Conservation (phyloP, 2,113 vertebrate genomes). For the Mungos mungo region DNA sequence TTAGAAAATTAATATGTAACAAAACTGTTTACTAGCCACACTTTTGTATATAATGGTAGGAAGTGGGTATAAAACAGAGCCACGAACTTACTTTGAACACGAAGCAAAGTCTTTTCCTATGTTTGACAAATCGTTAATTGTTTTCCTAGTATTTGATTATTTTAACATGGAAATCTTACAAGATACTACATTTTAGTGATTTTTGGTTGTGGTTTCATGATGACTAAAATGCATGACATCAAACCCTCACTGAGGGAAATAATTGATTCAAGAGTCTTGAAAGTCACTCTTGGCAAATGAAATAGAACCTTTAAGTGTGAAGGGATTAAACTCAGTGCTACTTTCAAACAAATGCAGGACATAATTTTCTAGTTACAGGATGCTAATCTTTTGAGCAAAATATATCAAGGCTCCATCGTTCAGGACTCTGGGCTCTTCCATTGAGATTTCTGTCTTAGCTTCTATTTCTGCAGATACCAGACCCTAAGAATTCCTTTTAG, state of each 20-base stretch:
- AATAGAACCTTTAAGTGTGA: constrained; percentile 15
- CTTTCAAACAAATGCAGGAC: not conserved
- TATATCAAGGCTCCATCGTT: not conserved
- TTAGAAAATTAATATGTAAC: constrained; percentile 32
- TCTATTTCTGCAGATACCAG: not conserved
- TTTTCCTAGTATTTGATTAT: not conserved
- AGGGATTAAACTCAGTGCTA: constrained; percentile 8
- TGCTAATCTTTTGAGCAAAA: not conserved
- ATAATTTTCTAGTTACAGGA: not conserved
- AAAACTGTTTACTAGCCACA: not conserved
- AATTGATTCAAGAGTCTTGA: not conserved
- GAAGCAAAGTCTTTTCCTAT: not conserved
- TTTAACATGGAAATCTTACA: not conserved
- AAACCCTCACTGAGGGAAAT: not conserved
- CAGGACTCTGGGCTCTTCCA: not conserved
- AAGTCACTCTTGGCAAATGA: constrained; percentile 25
- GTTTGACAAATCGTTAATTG: not conserved
- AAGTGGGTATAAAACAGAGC: not conserved
- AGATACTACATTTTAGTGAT: not conserved
- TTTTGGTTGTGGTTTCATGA: not conserved
- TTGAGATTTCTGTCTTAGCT: not conserved
- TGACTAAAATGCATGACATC: not conserved
- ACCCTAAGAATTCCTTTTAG: not conserved
- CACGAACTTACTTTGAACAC: not conserved
- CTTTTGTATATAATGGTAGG: constrained; percentile 27